These are phyloP conservation scores for Columbina picui DNA, from an alignment of 2,113 vertebrate genomes.

Conservation along the genomic window DNA sequence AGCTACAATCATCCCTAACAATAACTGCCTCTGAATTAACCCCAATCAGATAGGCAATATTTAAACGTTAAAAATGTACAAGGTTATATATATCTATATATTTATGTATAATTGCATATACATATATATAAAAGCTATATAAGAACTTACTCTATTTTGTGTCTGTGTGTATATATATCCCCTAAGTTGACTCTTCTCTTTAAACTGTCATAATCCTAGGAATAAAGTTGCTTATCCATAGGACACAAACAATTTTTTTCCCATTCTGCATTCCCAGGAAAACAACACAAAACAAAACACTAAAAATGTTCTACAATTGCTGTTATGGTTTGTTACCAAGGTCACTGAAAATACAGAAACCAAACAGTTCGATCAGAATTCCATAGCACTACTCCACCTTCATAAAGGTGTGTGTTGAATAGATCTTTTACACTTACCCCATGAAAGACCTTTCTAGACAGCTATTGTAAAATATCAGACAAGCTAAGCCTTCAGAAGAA, in stretches of 20 bases:
- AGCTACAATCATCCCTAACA: neutral
- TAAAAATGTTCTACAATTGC: neutral
- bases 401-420: neutral
- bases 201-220: neutral
- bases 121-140: neutral
- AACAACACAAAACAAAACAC: neutral
- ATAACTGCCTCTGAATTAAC: neutral
- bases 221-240: neutral
- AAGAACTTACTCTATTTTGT: neutral
- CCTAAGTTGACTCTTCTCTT: neutral
- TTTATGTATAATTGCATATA: neutral
- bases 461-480: neutral
- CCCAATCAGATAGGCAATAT: neutral
- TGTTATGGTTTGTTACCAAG: neutral
- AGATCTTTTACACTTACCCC: neutral
- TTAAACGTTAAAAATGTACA: neutral
- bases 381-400: neutral
- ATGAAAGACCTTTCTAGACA: neutral
- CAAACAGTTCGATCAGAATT: neutral
- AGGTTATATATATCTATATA: neutral
- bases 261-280: neutral
- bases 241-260: neutral
- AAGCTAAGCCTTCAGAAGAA: neutral
- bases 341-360: conserved; percentile 13
- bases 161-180: neutral